phyloP scores from a whole-genome alignment of 64 coral and sea anemone species.

The Pocillopora damicornis region DNA sequence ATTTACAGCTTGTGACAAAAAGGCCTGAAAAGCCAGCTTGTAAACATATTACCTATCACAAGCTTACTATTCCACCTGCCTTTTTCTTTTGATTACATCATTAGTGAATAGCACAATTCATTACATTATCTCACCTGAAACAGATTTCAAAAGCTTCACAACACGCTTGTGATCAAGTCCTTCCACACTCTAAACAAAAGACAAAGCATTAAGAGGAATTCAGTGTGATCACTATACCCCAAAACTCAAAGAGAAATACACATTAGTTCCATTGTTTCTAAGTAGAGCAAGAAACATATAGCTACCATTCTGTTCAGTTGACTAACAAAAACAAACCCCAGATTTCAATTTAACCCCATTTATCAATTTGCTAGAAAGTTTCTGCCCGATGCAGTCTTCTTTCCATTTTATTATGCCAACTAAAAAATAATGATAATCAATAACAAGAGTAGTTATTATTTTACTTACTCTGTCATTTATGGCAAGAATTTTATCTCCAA shows the following conservation, averaged over 20 bases:
- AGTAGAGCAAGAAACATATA: neutral
- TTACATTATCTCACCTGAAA: conserved; percentile 40
- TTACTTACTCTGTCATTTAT: conserved; percentile 72
- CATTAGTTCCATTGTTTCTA: neutral
- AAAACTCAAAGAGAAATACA: neutral
- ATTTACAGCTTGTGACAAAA: neutral
- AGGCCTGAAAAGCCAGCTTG: neutral
- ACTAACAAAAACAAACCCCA: too few relatives aligned
- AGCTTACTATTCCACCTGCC: too few relatives aligned
- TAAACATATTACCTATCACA: neutral
- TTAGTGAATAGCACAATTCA: neutral
- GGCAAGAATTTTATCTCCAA: conserved; percentile 81
- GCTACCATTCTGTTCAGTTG: too few relatives aligned
- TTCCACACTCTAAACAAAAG: conserved; percentile 66
- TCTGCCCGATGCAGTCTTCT: too few relatives aligned
- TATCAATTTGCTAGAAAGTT: too few relatives aligned
- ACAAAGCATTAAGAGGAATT: neutral
- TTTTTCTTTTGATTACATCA: too few relatives aligned
- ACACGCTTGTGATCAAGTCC: conserved; percentile 72
- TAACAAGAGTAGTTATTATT: neutral
- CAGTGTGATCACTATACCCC: too few relatives aligned
- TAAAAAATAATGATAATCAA: too few relatives aligned
- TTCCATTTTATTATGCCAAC: too few relatives aligned
- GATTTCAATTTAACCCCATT: too few relatives aligned
- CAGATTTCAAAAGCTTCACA: conserved; percentile 69